Evolutionary conservation across 2,113 vertebrate species (phyloP).

Genomic region (Aphelocoma coerulescens): DNA sequence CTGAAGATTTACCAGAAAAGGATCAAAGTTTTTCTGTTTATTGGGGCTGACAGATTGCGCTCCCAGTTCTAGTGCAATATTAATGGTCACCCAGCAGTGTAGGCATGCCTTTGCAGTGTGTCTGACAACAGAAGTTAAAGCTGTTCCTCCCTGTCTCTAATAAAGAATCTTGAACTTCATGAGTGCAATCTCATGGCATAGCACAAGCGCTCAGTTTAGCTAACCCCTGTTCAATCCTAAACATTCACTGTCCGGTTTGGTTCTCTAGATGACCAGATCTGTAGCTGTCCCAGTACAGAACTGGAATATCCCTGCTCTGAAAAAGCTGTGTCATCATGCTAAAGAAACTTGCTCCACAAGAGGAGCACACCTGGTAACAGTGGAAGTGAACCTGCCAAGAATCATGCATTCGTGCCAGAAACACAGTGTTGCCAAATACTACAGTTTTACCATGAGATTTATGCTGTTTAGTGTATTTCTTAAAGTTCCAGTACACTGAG

Average conservation of each 20-base stretch:
- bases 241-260: rapidly evolving
- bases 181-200: neutral
- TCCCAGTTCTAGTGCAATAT: neutral
- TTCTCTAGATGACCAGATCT: neutral
- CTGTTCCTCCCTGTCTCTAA: neutral
- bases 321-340: neutral
- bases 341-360: neutral
- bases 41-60: neutral
- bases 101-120: neutral
- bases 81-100: neutral
- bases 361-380: neutral
- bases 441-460: neutral
- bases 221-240: neutral
- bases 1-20: neutral
- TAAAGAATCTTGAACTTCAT: neutral
- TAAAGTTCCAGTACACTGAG: neutral
- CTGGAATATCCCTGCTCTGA: neutral
- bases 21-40: neutral
- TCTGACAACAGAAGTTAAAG: neutral
- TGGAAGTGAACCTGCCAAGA: neutral
- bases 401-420: neutral
- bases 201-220: neutral
- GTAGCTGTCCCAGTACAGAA: neutral
- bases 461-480: neutral
- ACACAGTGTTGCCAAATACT: neutral